These are phyloP conservation scores for Phalanger gymnotis DNA, from an alignment of 2,797 vertebrate genomes.

Conservation along the genomic window DNA sequence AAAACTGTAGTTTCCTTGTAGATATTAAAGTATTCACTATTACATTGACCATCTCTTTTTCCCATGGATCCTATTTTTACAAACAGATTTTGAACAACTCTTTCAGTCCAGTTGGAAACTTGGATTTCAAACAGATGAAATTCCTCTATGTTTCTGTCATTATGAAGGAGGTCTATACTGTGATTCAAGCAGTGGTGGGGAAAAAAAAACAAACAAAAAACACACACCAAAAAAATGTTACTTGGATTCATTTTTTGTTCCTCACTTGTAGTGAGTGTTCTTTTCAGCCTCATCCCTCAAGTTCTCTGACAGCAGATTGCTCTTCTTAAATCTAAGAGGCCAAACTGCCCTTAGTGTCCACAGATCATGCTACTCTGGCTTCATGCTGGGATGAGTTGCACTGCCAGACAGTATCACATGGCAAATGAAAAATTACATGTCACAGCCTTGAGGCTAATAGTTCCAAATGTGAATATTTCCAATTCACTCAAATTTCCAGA, in stretches of 20 bases:
- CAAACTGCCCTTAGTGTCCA: conserved; percentile 58
- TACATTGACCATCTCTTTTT: background rate
- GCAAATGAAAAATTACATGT: conserved; percentile 72
- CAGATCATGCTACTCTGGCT: conserved; percentile 43
- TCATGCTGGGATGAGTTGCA: conserved; percentile 64
- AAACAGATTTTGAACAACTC: conserved; percentile 33
- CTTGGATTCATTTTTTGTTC: conserved; percentile 15
- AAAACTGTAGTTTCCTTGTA: background rate
- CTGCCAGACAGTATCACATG: conserved; percentile 72
- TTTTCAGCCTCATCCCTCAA: conserved; percentile 59
- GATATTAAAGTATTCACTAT: conserved; percentile 16
- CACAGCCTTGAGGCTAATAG: conserved; percentile 65
- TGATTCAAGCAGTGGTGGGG: conserved; percentile 49
- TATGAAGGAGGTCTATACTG: conserved; percentile 51
- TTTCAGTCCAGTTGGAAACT: conserved; percentile 2
- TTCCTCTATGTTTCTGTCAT: conserved; percentile 48
- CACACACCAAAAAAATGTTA: conserved; percentile 36
- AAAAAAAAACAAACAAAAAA: too few species aligned
- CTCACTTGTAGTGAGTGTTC: conserved; percentile 42
- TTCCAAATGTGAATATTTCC: conserved; percentile 66
- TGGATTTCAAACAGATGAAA: conserved; percentile 50
- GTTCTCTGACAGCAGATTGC: conserved; percentile 52
- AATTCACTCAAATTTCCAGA: conserved; percentile 66
- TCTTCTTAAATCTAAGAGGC: conserved; percentile 59
- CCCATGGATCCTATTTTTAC: background rate